Percentiles rank a stretch among this genome's conserved stretches.
Evolutionary conservation across 2,888 invertebrate species (phyloP).

Genomic region (Eulithis testata): DNA sequence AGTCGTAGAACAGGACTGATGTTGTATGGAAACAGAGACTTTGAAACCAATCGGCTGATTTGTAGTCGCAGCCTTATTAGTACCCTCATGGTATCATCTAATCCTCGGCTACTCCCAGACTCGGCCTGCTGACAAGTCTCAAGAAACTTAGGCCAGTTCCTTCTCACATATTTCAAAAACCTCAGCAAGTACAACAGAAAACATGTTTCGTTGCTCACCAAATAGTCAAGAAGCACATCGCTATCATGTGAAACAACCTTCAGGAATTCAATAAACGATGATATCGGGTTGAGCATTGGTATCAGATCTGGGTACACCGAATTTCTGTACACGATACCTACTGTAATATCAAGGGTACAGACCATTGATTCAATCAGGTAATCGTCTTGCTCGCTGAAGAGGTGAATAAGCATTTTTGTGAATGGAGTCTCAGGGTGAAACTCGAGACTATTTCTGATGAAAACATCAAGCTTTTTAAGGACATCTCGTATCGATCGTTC

Average conservation of each 20-base stretch:
- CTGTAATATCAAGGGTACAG: constrained; percentile 94
- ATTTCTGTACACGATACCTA: constrained; percentile 92
- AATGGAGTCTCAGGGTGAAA: constrained; percentile 95
- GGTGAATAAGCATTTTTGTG: constrained; percentile 93
- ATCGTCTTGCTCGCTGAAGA: constrained; percentile 96
- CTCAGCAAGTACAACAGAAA: constrained; percentile 93
- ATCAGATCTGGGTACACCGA: constrained; percentile 92
- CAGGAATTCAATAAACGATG: constrained; percentile 94
- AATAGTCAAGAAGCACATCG: constrained; percentile 91
- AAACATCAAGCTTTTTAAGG: constrained; percentile 91
- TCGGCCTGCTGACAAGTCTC: constrained; percentile 89
- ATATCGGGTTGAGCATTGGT: constrained; percentile 92
- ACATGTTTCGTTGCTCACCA: constrained; percentile 96
- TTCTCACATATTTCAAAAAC: constrained; percentile 92
- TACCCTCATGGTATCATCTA: constrained; percentile 94
- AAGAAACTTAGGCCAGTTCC: constrained; percentile 93
- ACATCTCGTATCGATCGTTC: constrained; percentile 94
- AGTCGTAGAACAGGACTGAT: constrained; percentile 94
- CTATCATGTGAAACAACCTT: constrained; percentile 93
- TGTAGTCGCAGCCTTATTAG: constrained; percentile 91
- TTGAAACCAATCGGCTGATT: constrained; percentile 92
- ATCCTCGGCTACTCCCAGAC: constrained; percentile 81
- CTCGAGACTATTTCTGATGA: constrained; percentile 91
- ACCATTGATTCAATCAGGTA: constrained; percentile 96
- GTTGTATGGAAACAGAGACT: constrained; percentile 94